phyloP scores from a whole-genome alignment of 2,113 vertebrate genomes.

The Rattus rattus region DNA sequence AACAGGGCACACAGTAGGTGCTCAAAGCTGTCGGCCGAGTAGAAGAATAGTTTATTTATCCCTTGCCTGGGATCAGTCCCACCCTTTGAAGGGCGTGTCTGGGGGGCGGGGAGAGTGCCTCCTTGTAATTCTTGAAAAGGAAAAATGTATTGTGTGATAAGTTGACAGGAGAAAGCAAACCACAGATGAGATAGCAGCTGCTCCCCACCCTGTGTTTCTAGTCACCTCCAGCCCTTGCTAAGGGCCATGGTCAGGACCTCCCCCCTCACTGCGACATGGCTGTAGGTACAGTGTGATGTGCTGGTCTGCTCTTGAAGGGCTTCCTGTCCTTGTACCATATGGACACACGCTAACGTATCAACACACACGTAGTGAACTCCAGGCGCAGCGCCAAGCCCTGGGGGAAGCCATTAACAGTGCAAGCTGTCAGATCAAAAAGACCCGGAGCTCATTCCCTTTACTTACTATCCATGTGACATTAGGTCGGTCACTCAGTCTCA shows the following conservation, averaged over 20 bases:
- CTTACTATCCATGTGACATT: not conserved
- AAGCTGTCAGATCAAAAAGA: conserved; percentile 24
- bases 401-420: not conserved
- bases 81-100: not conserved
- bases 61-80: not conserved
- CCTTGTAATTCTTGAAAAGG: conserved; percentile 26
- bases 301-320: not conserved
- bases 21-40: not conserved
- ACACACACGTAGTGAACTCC: not conserved
- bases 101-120: not conserved
- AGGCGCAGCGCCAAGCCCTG: conserved; percentile 33
- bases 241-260: accelerated
- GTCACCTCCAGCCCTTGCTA: not conserved
- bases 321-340: conserved; percentile 51
- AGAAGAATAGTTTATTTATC: not conserved
- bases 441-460: not conserved
- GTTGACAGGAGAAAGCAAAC: not conserved
- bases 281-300: not conserved
- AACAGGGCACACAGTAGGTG: not conserved
- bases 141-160: not conserved
- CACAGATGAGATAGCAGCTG: not conserved
- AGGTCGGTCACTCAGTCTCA: not conserved
- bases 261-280: not conserved
- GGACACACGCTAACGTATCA: not conserved
- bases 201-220: accelerated